Conservation (phyloP, 2,888 invertebrate genomes). For the Thumatha senex region DNA sequence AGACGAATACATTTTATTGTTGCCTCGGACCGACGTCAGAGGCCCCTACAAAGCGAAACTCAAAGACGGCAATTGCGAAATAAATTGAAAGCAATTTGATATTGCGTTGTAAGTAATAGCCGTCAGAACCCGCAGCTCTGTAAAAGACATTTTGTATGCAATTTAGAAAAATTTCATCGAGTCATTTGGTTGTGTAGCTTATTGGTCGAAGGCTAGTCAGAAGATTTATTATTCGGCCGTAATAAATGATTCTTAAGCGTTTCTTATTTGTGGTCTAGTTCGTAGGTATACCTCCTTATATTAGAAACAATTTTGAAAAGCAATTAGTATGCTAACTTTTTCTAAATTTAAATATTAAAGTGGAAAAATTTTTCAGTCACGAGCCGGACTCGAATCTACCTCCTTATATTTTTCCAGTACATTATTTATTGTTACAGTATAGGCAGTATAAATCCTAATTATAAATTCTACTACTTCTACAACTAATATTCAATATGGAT, state of each 20-base stretch:
- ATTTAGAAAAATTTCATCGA: slow-evolving; percentile 66
- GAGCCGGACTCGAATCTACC: too few relatives aligned
- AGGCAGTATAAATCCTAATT: too few relatives aligned
- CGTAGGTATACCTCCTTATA: background rate
- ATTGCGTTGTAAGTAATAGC: slow-evolving; percentile 84
- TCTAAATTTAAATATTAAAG: too few relatives aligned
- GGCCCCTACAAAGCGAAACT: slow-evolving; percentile 83
- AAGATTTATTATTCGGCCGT: slow-evolving; percentile 43
- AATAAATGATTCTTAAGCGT: slow-evolving; percentile 15
- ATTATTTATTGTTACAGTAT: too few relatives aligned
- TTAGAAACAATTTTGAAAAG: too few relatives aligned
- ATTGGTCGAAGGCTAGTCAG: slow-evolving; percentile 42
- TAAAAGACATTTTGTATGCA: slow-evolving; percentile 75
- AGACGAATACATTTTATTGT: slow-evolving; percentile 85
- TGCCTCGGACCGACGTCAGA: slow-evolving; percentile 83
- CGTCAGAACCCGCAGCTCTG: slow-evolving; percentile 74
- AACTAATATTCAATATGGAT: too few relatives aligned
- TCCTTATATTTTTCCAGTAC: too few relatives aligned
- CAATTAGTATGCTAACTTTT: too few relatives aligned
- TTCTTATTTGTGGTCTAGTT: slow-evolving; percentile 2
- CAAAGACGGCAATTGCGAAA: slow-evolving; percentile 84
- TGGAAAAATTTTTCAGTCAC: too few relatives aligned
- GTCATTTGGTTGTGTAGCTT: slow-evolving; percentile 61
- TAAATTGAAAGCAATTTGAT: slow-evolving; percentile 84
- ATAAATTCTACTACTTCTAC: too few relatives aligned